A percentile compares a stretch with the other conserved stretches of the same genome.
These are phyloP conservation scores for Halocaridina rubra DNA, from an alignment of 2,888 invertebrate genomes.

Conservation along the genomic window DNA sequence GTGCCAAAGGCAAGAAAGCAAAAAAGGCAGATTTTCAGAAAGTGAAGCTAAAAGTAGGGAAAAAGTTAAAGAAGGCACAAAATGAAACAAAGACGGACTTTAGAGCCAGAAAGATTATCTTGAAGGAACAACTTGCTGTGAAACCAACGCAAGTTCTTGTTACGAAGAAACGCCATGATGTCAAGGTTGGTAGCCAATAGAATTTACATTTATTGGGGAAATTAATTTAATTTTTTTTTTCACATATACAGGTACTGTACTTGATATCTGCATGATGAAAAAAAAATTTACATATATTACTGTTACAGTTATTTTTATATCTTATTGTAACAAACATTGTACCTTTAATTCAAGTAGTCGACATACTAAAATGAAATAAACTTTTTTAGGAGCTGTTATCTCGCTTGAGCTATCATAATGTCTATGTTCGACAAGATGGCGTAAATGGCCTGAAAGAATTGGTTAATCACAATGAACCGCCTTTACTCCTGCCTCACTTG, in stretches of 20 bases:
- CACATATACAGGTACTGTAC: too few relatives aligned
- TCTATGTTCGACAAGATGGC: slow-evolving; percentile 76
- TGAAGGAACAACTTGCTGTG: slow-evolving; percentile 79
- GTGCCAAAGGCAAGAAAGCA: slow-evolving; percentile 78
- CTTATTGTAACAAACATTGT: too few relatives aligned
- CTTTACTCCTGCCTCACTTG: slow-evolving; percentile 74
- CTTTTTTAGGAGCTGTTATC: slow-evolving; percentile 75
- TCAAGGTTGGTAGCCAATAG: slow-evolving; percentile 75
- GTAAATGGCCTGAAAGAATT: slow-evolving; percentile 72
- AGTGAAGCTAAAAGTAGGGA: slow-evolving; percentile 85
- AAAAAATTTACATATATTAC: too few relatives aligned
- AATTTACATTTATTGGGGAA: too few relatives aligned
- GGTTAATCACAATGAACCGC: slow-evolving; percentile 70
- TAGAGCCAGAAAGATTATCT: slow-evolving; percentile 87
- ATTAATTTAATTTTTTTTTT: too few relatives aligned
- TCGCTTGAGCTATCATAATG: slow-evolving; percentile 81
- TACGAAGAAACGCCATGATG: slow-evolving; percentile 77
- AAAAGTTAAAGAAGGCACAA: slow-evolving; percentile 84
- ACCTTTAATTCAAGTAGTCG: too few relatives aligned
- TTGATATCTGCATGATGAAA: too few relatives aligned
- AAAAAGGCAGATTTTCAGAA: slow-evolving; percentile 88
- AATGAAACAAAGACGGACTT: slow-evolving; percentile 91
- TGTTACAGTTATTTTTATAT: too few relatives aligned
- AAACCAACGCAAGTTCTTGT: slow-evolving; percentile 73
- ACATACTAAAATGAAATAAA: too few relatives aligned